phyloP scores from a whole-genome alignment of 2,888 invertebrate species.

The Zygogramma bicolorata region DNA sequence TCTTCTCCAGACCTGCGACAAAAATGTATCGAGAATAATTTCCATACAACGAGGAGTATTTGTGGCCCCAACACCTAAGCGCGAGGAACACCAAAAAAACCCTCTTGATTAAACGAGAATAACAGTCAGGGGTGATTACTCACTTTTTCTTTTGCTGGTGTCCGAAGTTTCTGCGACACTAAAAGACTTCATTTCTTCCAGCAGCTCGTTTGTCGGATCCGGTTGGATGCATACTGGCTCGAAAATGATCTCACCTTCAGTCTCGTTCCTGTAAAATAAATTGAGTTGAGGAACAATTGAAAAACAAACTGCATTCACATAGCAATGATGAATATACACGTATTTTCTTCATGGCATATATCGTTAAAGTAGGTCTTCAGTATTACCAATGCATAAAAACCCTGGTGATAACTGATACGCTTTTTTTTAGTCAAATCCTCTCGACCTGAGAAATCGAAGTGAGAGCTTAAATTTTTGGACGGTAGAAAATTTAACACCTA shows the following conservation, averaged over 20 bases:
- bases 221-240: slow-evolving; percentile 66
- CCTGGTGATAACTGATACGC: too few species aligned
- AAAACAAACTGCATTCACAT: too few species aligned
- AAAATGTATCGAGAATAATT: slow-evolving; percentile 2
- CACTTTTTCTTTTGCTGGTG: slow-evolving; percentile 51
- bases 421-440: too few species aligned
- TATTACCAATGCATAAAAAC: too few species aligned
- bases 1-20: slow-evolving; percentile 55
- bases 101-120: neutral
- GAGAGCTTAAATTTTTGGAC: too few species aligned
- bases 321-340: too few species aligned
- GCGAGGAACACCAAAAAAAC: neutral
- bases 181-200: slow-evolving; percentile 71
- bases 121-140: neutral
- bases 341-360: too few species aligned
- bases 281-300: neutral
- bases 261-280: slow-evolving; percentile 52
- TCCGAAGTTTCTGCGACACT: slow-evolving; percentile 60
- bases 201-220: slow-evolving; percentile 68
- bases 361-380: too few species aligned
- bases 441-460: too few species aligned
- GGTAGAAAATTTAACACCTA: too few species aligned
- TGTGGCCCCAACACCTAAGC: neutral
- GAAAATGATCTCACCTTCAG: slow-evolving; percentile 59
- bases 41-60: neutral